Conservation (phyloP, 2,113 vertebrate species). For the Tapirus terrestris region DNA sequence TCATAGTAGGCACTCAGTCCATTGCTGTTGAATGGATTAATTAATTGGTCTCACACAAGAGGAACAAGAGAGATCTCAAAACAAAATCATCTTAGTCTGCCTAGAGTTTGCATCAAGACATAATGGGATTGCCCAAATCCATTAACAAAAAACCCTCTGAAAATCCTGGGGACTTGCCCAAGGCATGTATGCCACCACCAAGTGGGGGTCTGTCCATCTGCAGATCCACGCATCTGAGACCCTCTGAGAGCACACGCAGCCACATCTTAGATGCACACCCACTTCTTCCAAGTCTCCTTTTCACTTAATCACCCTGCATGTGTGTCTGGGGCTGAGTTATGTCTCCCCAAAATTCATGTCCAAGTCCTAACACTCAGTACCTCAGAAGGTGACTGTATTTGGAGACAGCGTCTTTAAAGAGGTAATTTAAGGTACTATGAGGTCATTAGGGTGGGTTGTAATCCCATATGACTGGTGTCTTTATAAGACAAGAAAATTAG, state of each 20-base stretch:
- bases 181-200: fast-evolving
- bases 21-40: neutral
- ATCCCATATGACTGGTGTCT: neutral
- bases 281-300: neutral
- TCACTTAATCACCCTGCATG: too few relatives aligned
- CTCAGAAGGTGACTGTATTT: neutral
- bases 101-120: neutral
- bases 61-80: neutral
- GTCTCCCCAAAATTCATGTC: neutral
- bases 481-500: neutral
- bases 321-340: neutral
- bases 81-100: neutral
- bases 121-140: neutral
- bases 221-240: fast-evolving
- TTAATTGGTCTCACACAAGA: neutral
- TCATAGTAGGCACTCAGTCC: fast-evolving
- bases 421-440: neutral
- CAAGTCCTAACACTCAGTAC: neutral
- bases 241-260: neutral
- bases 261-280: neutral
- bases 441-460: neutral
- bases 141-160: neutral
- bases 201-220: neutral
- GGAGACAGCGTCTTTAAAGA: neutral
- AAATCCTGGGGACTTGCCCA: neutral